A percentile compares a stretch with the other conserved stretches of the same genome.
phyloP scores from a whole-genome alignment of 2,888 invertebrate species.

The Rhodophaea formosa region DNA sequence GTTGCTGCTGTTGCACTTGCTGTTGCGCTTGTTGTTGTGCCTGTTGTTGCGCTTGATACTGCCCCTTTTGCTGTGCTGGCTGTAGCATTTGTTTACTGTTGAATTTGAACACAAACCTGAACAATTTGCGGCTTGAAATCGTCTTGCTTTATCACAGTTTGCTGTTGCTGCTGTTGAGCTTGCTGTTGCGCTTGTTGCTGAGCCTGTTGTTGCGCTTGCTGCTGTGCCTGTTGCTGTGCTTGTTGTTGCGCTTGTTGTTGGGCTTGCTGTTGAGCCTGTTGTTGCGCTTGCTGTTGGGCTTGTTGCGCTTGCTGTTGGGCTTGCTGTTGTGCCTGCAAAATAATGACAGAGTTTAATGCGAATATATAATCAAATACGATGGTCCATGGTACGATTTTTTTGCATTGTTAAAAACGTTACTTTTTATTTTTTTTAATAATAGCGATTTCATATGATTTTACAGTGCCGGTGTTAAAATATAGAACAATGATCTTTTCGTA shows the following conservation, averaged over 20 bases:
- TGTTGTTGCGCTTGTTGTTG: background rate
- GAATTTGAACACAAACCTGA: too few relatives aligned
- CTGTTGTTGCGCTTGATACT: background rate
- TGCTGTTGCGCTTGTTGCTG: background rate
- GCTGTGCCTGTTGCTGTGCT: background rate
- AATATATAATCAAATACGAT: too few relatives aligned
- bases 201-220: background rate
- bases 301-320: constrained; percentile 50
- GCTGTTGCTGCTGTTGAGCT: background rate
- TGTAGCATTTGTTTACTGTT: background rate
- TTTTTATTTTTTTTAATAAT: too few relatives aligned
- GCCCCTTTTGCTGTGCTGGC: background rate
- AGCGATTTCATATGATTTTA: too few relatives aligned
- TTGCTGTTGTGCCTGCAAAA: constrained; percentile 45
- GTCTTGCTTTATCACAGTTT: background rate
- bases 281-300: constrained; percentile 22
- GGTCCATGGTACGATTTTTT: too few relatives aligned
- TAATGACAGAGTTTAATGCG: too few relatives aligned
- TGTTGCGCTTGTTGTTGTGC: too few relatives aligned
- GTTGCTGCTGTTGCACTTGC: background rate
- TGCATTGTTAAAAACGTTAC: too few relatives aligned
- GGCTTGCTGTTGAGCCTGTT: background rate
- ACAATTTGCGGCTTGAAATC: too few relatives aligned
- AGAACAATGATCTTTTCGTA: too few relatives aligned
- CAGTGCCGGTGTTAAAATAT: too few relatives aligned